Conservation (phyloP, 2,113 vertebrate species). For the Ornithorhynchus anatinus region DNA sequence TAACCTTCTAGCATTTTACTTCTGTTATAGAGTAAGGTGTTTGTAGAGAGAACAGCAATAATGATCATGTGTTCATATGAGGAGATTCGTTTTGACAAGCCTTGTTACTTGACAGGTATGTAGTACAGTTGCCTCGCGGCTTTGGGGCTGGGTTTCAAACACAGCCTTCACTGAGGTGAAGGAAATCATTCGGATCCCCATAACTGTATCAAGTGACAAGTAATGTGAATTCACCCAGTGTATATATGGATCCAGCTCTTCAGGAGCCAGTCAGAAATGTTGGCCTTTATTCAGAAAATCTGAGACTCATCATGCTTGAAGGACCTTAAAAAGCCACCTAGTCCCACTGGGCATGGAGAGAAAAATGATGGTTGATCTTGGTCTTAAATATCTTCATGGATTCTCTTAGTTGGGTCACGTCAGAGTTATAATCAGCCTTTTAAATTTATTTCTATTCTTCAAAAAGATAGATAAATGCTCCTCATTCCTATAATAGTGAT, state of each 20-base stretch:
- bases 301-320: conserved; percentile 38
- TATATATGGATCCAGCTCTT: conserved; percentile 28
- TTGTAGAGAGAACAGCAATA: conserved; percentile 55
- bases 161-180: conserved; percentile 54
- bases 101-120: conserved; percentile 60
- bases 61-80: conserved; percentile 48
- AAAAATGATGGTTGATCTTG: background rate
- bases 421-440: no score
- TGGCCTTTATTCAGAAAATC: conserved; percentile 40
- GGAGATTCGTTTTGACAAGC: conserved; percentile 65
- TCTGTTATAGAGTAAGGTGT: conserved; percentile 54
- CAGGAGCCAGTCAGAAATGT: conserved; percentile 54
- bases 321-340: conserved; percentile 38
- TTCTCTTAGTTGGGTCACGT: no score
- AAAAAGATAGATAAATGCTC: background rate
- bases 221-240: conserved; percentile 29
- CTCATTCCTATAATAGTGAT: no score
- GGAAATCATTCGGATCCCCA: conserved; percentile 59
- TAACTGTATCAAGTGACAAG: conserved; percentile 56
- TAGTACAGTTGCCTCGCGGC: conserved; percentile 50
- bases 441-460: background rate
- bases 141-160: conserved; percentile 64
- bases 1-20: conserved; percentile 52
- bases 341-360: background rate
- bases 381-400: no score